phyloP scores from a whole-genome alignment of 35 echinoderm and acorn worm species.

The Holothuria glaberrima region DNA sequence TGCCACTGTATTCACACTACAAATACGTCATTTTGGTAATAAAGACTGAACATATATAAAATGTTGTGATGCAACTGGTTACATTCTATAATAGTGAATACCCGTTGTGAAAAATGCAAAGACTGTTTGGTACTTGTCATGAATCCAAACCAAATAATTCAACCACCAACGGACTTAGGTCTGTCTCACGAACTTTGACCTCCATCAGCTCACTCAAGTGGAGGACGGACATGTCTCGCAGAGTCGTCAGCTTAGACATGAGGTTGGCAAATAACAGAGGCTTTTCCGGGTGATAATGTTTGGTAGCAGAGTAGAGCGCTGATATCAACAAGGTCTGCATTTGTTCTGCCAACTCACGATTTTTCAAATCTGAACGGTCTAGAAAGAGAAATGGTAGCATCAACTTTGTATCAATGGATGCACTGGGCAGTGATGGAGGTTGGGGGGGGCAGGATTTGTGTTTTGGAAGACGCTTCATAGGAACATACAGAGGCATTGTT shows the following conservation, averaged over 20 bases:
- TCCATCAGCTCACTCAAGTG: conserved; percentile 96
- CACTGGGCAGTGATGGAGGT: too few relatives aligned
- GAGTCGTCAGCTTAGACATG: conserved; percentile 89
- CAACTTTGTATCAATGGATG: too few relatives aligned
- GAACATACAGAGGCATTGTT: too few relatives aligned
- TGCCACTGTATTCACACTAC: too few relatives aligned
- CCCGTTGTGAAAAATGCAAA: background rate
- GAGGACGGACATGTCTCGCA: conserved; percentile 87
- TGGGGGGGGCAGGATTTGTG: too few relatives aligned
- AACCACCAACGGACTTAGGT: conserved; percentile 90
- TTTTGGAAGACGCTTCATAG: too few relatives aligned
- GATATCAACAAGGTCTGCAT: conserved; percentile 85
- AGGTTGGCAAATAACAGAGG: conserved; percentile 88
- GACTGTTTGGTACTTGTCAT: conserved; percentile 29
- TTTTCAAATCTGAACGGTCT: conserved; percentile 48
- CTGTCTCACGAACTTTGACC: conserved; percentile 83
- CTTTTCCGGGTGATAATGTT: conserved; percentile 82
- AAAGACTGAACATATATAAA: too few relatives aligned
- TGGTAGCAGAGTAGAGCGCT: conserved; percentile 82
- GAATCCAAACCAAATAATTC: conserved; percentile 92
- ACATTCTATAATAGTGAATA: conserved; percentile 1
- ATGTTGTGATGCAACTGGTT: too few relatives aligned
- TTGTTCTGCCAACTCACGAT: conserved; percentile 80
- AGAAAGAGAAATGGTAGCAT: background rate
- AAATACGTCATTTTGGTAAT: too few relatives aligned